Evolutionary conservation across 2,888 invertebrate genomes (phyloP), one percentile per base, ranked within the genome.

Genomic region (Carabus problematicus): DNA sequence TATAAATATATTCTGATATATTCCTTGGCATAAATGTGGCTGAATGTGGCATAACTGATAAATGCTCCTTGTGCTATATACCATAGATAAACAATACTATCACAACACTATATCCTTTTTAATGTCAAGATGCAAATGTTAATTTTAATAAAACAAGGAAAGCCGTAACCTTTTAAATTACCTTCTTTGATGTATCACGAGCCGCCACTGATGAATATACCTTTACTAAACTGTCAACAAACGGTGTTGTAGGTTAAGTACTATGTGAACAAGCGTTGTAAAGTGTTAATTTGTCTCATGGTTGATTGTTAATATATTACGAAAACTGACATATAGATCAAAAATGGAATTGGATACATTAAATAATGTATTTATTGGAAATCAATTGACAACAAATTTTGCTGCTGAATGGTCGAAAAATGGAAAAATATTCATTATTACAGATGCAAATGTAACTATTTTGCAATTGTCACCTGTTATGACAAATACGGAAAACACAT

Each of bases 341-440:
- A 42, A n/a, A 7, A 64, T 64, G 64, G 64, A 64, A 40, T 64
- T 19, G 56, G 12, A 12, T 55, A 43, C 14, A 29, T 49, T 67
- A 60, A 67, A 67, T 19, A 67, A 47, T 29, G 12, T 67, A 4
- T 52, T 16, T 11, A n/a, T 69, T 14, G 75, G 75, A 61, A 74
- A 73, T 49, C 74, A 75, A 59, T 63, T 78, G 52, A 47, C 67
- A 8, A 64, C 66, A 47, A 77, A 77, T 71, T 78, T 77, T 70
- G 77, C 77, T 3, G 75, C 78, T 55, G 74, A 75, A 40, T 74
- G 75, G 70, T 80, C 80, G 2, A 74, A 77, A 67, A 79, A 79
- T 72, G 76, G 77, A 45, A 74, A 76, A 59, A 74, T 80, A 58
- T 76, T 76, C 47, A 72, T 81, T 43, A 40, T 78, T 41, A 75